phyloP scores from a whole-genome alignment of 2,797 vertebrate genomes.

The Florisuga fusca region DNA sequence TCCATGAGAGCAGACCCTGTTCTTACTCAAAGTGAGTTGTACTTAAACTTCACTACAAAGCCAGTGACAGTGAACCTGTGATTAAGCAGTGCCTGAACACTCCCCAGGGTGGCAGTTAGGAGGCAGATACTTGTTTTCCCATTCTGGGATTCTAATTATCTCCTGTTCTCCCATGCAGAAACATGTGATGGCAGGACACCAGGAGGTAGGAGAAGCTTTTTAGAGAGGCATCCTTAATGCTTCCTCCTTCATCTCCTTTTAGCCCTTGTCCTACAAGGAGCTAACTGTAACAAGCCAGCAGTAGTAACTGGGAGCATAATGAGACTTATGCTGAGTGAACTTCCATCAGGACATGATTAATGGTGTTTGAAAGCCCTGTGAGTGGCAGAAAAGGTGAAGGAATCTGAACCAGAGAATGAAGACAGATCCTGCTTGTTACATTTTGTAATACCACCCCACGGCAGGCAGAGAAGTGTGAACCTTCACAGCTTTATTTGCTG shows the following conservation, averaged over 20 bases:
- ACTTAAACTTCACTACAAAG: conserved; percentile 24
- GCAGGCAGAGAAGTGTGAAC: neutral
- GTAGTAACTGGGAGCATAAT: neutral
- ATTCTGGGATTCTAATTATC: neutral
- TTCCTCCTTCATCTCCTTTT: neutral
- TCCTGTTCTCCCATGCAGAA: neutral
- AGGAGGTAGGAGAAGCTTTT: neutral
- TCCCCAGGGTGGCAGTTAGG: conserved; percentile 15
- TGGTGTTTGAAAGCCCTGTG: neutral
- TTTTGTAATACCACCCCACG: neutral
- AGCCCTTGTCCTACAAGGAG: neutral
- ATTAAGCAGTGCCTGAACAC: conserved; percentile 25
- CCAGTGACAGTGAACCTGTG: neutral
- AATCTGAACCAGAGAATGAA: neutral
- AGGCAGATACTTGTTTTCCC: neutral
- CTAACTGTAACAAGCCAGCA: neutral
- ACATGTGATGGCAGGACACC: neutral
- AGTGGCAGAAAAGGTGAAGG: neutral
- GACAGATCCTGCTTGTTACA: neutral
- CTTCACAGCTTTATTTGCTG: neutral
- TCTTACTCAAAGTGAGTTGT: neutral
- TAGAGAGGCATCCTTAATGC: neutral
- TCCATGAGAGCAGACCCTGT: neutral
- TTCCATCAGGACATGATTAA: conserved; percentile 1
- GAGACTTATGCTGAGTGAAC: neutral